Conservation (phyloP, 2,888 invertebrate species). For the Leptopilina drosophilae region DNA sequence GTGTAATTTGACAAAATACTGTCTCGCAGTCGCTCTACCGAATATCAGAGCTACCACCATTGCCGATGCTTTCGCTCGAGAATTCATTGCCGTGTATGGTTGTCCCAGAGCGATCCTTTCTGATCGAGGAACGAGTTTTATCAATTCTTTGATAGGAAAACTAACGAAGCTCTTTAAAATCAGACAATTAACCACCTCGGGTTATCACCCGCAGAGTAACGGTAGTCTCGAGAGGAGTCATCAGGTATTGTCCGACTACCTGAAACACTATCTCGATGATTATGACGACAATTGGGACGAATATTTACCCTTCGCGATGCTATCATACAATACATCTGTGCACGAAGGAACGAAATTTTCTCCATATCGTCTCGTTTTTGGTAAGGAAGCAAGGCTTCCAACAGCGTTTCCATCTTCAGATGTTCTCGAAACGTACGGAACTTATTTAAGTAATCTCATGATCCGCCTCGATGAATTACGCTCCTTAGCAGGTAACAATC, state of each 20-base stretch:
- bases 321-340: slow-evolving; percentile 23
- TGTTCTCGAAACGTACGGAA: slow-evolving; percentile 15
- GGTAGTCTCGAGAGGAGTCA: slow-evolving; percentile 40
- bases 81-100: slow-evolving; percentile 6
- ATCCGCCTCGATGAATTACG: neutral
- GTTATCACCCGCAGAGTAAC: slow-evolving; percentile 21
- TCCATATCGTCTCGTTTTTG: slow-evolving; percentile 14
- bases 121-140: slow-evolving; percentile 24
- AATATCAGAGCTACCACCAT: neutral
- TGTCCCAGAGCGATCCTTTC: slow-evolving; percentile 17
- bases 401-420: neutral
- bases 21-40: neutral
- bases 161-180: slow-evolving; percentile 23
- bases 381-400: slow-evolving; percentile 18
- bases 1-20: slow-evolving; percentile 25
- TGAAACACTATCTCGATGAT: neutral
- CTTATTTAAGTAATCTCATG: neutral
- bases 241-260: slow-evolving; percentile 20
- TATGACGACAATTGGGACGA: slow-evolving; percentile 31
- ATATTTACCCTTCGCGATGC: slow-evolving; percentile 27
- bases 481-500: slow-evolving; percentile 4
- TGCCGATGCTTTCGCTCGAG: slow-evolving; percentile 27
- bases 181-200: neutral
- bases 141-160: neutral
- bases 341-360: slow-evolving; percentile 13